Base-by-base conservation (phyloP, 2,888 invertebrate genomes). In the Aporophyla nigra region DNA sequence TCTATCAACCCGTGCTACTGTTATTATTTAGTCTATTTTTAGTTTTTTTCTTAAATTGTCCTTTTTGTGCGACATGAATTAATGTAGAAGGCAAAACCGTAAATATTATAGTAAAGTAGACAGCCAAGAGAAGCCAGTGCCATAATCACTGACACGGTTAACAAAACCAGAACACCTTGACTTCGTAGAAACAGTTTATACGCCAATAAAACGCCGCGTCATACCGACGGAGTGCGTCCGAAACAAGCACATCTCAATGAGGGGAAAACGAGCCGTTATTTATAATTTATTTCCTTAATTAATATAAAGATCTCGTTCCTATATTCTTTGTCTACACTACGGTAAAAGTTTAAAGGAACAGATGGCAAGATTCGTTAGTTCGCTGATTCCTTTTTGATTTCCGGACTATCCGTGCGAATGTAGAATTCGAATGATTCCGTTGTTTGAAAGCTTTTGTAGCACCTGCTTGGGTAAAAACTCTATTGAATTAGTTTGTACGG, bases 261-360 rank as follows among this genome's bases (percentile, higher is more conserved):
- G 90, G 88, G 88, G 74, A 68, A 62, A 86, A 82, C 87, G 80
- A 83, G 87, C 93, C 79, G 65, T 86, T 94, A 93, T 93, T 95
- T 94, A 94, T 94, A 94, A 95, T 95, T 94, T 95, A 95, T 94
- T 94, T 93, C 90, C 92, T 92, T 93, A 94, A 95, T 95, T 95
- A 94, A 93, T 93, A 93, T 90, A 90, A 92, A 89, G 82, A 81
- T 83, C 87, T 91, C 62, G 53, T 74, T 70, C 59, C 40, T 73
- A 80, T 74, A 73, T 54, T 78, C 73, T 71, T 72, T 70, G 56
- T 71, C 73, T 76, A 54, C 46, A 78, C 66, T 74, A 61, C 62
- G 70, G 59, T 63, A 71, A 61, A 83, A 83, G 83, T 87, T 87
- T 56, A 53, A 62, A 85, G 58, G 68, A 87, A 78, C 77, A 87